Evolutionary conservation across 2,888 invertebrate genomes (phyloP), one percentile per base, ranked within the genome.

Genomic region (Unio delphinus): DNA sequence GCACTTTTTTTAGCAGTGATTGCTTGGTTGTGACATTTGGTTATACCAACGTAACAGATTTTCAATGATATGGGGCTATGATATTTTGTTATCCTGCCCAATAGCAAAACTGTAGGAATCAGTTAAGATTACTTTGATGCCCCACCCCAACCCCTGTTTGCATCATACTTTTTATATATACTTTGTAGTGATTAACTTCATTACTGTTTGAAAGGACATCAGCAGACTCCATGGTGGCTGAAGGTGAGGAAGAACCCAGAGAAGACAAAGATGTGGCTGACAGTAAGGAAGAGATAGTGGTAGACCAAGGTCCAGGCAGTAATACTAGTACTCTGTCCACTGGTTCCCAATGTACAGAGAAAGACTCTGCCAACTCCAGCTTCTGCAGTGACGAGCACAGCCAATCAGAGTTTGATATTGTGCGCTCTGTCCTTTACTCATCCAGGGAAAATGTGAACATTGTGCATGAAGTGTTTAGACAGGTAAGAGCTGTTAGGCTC

Each of bases 361-460:
- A 80, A 61, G 87, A 88, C 69, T 87, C 86, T 7, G 78, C 80
- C 2, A 82, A 83, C 70, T 80, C 83, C 17, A 83, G 82, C 66
- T 80, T 83, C 64, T 77, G 81, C 68, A 79, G 79, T 61, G 88
- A 88, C 30, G 86, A 84, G 28, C 86, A 87, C 68, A 81, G 81
- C 55, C 70, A 78, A 56, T 76, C 84, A 6, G 88, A 88, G 70
- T 85, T 88, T 66, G 86, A 87, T 65, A 94, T 97, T 68, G 96
- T 97, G 0, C 93, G 95, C 63, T 95, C 96, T 83, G 96, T 97
- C 26, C 92, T 98, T 60, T 96, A 96, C 88, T 93, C 94, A 54
- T 95, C 94, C 59, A 93, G 96, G 64, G 96, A 96, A 80, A 97
- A 98, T 90, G 94, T 98, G 8, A 96, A 98, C 91, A 95, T 98